Evolutionary conservation across 1,140 invertebrate species (phyloP).

Genomic region (Holcopasites calliopsidis): DNA sequence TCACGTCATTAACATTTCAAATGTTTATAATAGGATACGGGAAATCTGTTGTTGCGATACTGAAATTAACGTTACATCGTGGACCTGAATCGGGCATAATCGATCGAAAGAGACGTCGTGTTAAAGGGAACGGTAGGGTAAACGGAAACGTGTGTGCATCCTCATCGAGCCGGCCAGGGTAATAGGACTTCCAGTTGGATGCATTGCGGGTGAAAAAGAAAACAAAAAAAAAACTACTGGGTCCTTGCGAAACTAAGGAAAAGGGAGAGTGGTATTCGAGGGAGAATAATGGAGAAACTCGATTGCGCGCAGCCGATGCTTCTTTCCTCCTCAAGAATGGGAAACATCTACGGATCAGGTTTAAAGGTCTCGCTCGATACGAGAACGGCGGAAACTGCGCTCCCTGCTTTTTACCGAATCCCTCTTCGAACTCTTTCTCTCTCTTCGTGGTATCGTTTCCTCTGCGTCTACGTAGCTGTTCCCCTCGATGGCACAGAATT

Average conservation of each 20-base stretch:
- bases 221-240: no score
- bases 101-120: no score
- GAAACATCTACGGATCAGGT: constrained; percentile 55
- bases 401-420: constrained; percentile 29
- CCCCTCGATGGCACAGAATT: background rate
- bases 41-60: no score
- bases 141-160: no score
- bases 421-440: background rate
- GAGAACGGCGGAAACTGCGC: constrained; percentile 5
- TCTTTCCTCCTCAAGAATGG: constrained; percentile 37
- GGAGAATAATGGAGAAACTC: background rate
- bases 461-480: background rate
- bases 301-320: background rate
- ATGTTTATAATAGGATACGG: background rate
- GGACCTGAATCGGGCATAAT: no score
- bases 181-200: no score
- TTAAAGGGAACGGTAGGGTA: no score
- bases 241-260: no score
- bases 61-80: no score
- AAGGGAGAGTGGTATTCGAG: background rate
- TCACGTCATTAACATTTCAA: constrained; percentile 4
- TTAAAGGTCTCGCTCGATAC: constrained; percentile 63
- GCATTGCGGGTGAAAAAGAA: no score
- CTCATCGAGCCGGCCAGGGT: no score
- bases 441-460: constrained; percentile 22